Base-by-base conservation (phyloP, 2,113 vertebrate species). In the Myiozetetes cayanensis region DNA sequence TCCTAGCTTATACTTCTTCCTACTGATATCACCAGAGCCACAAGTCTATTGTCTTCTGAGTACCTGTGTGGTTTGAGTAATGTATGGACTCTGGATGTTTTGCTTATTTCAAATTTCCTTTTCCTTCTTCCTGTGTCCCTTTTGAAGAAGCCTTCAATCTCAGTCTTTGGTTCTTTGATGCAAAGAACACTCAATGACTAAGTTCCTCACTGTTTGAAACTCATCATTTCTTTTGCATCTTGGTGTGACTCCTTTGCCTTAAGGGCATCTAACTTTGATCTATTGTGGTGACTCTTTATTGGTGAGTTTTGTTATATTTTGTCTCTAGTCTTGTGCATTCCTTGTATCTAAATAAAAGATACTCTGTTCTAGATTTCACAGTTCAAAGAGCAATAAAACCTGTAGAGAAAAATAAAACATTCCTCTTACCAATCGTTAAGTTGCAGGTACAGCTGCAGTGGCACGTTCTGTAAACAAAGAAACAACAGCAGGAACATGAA, bases 381-480 rank as follows among this genome's bases (percentile, higher is more conserved):
- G 46, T 87, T 84, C 91, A 91, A 90, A 89, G 47, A 81, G 20
- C 65, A 92, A 70, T 76, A 85, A 88, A 76, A 74, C 8, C 9
- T 90, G 71, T 24, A 78, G 30, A 67, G 35, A 37, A 59, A 76
- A 90, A 78, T 52, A 33, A 31, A 63, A 15, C 17, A 66, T 25
- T 67, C 19, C 30, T 75, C 96, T 97, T 98, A 98, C 97, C 97
- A 97, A 47, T 94, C 82, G 59, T 87, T 96, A 67, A 97, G 56
- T 25, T 91, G 96, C 33, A 98, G 96, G 52, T 96, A 95, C 85
- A 98, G 71, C 13, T 97, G 89, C 56, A 98, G 74, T 47, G 93
- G 82, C 55, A 49, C 66, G 35, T 87, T 97, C 97, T 98, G 79
- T 79, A 90, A 94, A 79, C 22, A 91, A 90, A 97, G n/a, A 67